Conservation (phyloP, 2,888 invertebrate species). For the Ctena decussata region DNA sequence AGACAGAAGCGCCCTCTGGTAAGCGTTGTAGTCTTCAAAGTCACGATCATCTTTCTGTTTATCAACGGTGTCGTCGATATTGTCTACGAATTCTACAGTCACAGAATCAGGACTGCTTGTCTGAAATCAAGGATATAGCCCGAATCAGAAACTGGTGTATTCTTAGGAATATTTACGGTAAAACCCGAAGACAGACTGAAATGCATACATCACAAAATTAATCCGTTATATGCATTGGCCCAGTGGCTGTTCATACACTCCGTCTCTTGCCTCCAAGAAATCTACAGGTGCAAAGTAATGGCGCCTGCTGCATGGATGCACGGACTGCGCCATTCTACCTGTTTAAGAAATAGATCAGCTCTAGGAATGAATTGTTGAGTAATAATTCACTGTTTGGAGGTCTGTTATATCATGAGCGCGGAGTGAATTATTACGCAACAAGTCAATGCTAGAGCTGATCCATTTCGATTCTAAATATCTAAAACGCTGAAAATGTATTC, state of each 20-base stretch:
- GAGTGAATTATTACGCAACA: too few relatives aligned
- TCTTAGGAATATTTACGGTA: not conserved
- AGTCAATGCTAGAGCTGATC: too few relatives aligned
- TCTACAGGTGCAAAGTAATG: not conserved
- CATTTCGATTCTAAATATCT: too few relatives aligned
- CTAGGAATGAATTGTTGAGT: too few relatives aligned
- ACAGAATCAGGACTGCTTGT: not conserved
- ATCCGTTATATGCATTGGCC: not conserved
- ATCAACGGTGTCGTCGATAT: not conserved
- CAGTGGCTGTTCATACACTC: too few relatives aligned
- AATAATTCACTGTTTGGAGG: too few relatives aligned
- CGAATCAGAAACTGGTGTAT: not conserved
- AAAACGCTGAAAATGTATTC: too few relatives aligned
- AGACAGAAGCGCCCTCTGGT: conserved; percentile 29
- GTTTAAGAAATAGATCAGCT: too few relatives aligned
- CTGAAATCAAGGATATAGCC: not conserved
- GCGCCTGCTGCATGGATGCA: too few relatives aligned
- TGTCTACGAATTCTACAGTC: not conserved
- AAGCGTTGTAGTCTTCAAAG: conserved; percentile 22
- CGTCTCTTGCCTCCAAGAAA: not conserved
- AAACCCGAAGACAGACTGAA: not conserved
- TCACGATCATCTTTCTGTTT: not conserved
- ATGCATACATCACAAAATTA: not conserved
- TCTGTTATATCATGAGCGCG: too few relatives aligned
- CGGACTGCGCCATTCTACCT: too few relatives aligned